phyloP scores from a whole-genome alignment of 37 sponge, comb jelly and placozoan species.

The Haliclona indistincta region DNA sequence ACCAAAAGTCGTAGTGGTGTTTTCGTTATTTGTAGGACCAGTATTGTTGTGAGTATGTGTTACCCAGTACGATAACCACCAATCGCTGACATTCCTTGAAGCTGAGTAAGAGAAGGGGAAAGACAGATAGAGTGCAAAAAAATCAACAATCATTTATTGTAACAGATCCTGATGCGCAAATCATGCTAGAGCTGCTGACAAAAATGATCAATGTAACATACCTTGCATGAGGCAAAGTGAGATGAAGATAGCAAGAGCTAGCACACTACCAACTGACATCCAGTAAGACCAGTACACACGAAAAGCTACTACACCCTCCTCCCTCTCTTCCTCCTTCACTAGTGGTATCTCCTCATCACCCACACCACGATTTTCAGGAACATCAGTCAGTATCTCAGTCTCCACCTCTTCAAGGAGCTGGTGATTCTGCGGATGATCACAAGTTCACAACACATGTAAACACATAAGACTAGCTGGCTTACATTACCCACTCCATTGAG shows the following conservation, averaged over 20 bases:
- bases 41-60: slow-evolving; percentile 32
- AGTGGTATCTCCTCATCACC: no score
- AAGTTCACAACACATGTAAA: no score
- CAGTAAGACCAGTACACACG: slow-evolving; percentile 92
- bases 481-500: no score
- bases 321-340: slow-evolving; percentile 90
- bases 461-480: no score
- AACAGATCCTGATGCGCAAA: no score
- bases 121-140: neutral
- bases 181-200: no score
- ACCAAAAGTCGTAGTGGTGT: neutral
- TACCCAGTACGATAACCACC: slow-evolving; percentile 93
- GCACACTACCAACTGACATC: slow-evolving; percentile 75
- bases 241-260: slow-evolving; percentile 70
- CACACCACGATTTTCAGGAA: no score
- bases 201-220: no score
- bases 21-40: neutral
- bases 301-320: slow-evolving; percentile 78
- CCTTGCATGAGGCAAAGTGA: slow-evolving; percentile 94
- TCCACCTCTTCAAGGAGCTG: neutral
- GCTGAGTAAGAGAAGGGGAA: slow-evolving; percentile 33
- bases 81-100: slow-evolving; percentile 76
- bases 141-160: no score
- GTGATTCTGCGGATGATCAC: no score
- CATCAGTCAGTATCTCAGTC: slow-evolving; percentile 7